A percentile compares a stretch with the other conserved stretches of the same genome.
phyloP scores from a whole-genome alignment of 2,888 invertebrate genomes.

The Gisinianus flammeolus region DNA sequence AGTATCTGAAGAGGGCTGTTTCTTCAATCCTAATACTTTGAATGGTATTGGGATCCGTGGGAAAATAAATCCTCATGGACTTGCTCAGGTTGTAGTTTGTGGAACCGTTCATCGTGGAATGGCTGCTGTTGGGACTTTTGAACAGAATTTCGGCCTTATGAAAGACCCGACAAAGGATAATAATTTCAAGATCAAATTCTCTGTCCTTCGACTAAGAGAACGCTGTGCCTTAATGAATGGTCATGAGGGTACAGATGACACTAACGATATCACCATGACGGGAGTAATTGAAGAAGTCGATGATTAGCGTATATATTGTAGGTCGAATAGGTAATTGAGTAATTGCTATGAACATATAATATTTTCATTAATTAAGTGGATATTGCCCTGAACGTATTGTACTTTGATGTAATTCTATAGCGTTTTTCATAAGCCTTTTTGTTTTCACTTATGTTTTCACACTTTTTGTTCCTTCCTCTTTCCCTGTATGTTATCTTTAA shows the following conservation, averaged over 20 bases:
- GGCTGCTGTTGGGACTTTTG: slow-evolving; percentile 68
- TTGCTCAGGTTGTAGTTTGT: slow-evolving; percentile 69
- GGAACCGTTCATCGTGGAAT: slow-evolving; percentile 69
- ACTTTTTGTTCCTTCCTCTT: too few species aligned
- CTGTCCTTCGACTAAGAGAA: slow-evolving; percentile 61
- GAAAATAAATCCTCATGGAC: slow-evolving; percentile 69
- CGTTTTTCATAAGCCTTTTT: too few species aligned
- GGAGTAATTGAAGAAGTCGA: slow-evolving; percentile 47
- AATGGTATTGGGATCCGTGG: slow-evolving; percentile 67
- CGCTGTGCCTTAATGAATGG: slow-evolving; percentile 10
- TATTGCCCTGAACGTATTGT: too few species aligned
- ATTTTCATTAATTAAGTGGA: too few species aligned
- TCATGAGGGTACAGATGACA: neutral
- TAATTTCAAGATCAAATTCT: slow-evolving; percentile 73
- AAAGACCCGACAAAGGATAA: slow-evolving; percentile 70
- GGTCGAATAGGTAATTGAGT: too few species aligned
- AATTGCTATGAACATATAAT: too few species aligned
- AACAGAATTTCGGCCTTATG: slow-evolving; percentile 70
- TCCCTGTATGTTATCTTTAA: too few species aligned
- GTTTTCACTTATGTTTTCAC: too few species aligned
- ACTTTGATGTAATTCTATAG: too few species aligned
- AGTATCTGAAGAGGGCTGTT: slow-evolving; percentile 63
- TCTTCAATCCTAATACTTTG: slow-evolving; percentile 69
- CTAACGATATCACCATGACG: slow-evolving; percentile 23
- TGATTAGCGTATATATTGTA: too few species aligned